These are phyloP conservation scores for Cantharis lateralis DNA, from an alignment of 2,888 invertebrate genomes.

Conservation along the genomic window DNA sequence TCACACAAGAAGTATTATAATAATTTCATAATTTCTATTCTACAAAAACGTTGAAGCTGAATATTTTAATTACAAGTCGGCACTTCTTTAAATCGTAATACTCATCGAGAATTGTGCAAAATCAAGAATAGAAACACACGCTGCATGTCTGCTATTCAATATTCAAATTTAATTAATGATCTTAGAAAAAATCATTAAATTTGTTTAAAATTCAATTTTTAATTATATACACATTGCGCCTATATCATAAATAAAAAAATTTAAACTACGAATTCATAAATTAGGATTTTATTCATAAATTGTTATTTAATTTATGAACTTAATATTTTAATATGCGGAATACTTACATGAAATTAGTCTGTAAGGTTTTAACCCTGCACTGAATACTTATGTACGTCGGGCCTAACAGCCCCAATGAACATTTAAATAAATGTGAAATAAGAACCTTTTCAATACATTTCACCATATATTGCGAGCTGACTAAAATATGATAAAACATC, in stretches of 20 bases:
- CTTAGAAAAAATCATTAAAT: not conserved
- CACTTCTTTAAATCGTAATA: conserved; percentile 38
- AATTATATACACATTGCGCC: not conserved
- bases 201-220: not conserved
- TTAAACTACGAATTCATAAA: not conserved
- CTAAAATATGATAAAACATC: too few relatives aligned
- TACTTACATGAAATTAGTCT: not conserved
- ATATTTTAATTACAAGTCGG: conserved; percentile 48
- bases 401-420: too few relatives aligned
- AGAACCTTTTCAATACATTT: too few relatives aligned
- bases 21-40: conserved; percentile 35
- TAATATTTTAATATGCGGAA: not conserved
- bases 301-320: not conserved
- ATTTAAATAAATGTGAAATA: too few relatives aligned
- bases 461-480: too few relatives aligned
- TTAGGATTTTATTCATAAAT: not conserved
- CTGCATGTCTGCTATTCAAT: not conserved
- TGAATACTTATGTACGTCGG: too few relatives aligned
- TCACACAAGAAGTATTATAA: conserved; percentile 25
- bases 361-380: too few relatives aligned
- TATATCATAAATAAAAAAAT: not conserved
- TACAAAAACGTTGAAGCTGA: conserved; percentile 44
- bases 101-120: conserved; percentile 33
- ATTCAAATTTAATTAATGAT: not conserved
- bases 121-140: conserved; percentile 20